Base-by-base conservation (phyloP, 2,797 vertebrate genomes). In the Spatula versicolor region DNA sequence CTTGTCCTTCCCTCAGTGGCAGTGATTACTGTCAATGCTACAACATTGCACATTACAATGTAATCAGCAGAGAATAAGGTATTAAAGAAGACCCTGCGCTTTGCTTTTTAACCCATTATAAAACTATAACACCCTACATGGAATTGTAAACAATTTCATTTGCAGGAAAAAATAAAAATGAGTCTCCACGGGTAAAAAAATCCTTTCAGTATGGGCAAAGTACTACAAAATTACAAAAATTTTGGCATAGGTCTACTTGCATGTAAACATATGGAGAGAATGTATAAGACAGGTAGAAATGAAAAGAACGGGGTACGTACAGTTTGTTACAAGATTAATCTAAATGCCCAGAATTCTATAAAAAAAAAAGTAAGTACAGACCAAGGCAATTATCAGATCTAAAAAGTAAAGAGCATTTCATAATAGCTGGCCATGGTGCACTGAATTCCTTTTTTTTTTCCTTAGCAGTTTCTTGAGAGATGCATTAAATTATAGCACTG, bases 151-250 rank as follows among this genome's bases (percentile, higher is more conserved):
- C 77, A 62, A 58, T 77, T 76, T 74, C 16, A 88, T 88, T 80
- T 82, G 84, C 35, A 82, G 55, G 33, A 76, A 92, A 91, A 79
- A 83, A 64, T 5, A 26, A 79, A 78, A 75, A 19, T 1, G 5
- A 78, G 60, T 68, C 39, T 68, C 31, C 62, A 86, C 16, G 69
- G 73, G 46, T 91, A 62, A 89, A 91, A 83, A 74, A 4, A 91
- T 50, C 7, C 10, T 88, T 91, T 82, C 52, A 60, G 39, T 69
- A 79, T 88, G 48, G 39, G 13, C 28, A 4, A 88, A 73, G 21
- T 88, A 96, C 23, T 83, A 28, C 66, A 96, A 96, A 50, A 87
- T 85, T 62, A 48, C 1, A 89, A 76, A 85, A 90, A 73, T 76
- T 80, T 78, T 92, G 58, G 75, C 75, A 83, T 58, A 55, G 28